phyloP scores from a whole-genome alignment of 2,113 vertebrate genomes.

The Saccopteryx leptura region DNA sequence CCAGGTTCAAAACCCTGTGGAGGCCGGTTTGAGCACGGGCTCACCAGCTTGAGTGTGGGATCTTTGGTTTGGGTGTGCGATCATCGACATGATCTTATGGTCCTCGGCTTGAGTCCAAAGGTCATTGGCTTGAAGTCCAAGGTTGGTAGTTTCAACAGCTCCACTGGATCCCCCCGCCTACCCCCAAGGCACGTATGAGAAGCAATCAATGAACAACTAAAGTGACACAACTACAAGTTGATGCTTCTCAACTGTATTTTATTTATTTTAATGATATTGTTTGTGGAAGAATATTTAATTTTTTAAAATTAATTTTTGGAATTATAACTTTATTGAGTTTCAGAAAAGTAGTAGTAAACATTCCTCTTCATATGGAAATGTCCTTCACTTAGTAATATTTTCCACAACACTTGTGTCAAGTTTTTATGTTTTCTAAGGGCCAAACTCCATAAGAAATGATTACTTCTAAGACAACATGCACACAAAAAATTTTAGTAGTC shows the following conservation, averaged over 20 bases:
- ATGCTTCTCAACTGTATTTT: neutral
- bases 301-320: neutral
- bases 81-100: no score
- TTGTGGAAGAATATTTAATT: constrained; percentile 11
- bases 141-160: no score
- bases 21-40: no score
- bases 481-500: neutral
- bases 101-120: no score
- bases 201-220: no score
- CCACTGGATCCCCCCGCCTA: no score
- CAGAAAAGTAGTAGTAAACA: constrained; percentile 15
- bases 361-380: neutral
- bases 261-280: constrained; percentile 9
- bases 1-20: no score
- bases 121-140: no score
- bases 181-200: no score
- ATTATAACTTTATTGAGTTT: neutral
- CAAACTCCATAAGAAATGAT: neutral
- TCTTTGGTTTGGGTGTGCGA: no score
- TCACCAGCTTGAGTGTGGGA: no score
- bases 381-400: neutral
- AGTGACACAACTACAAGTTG: no score
- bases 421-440: neutral
- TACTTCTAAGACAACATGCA: neutral
- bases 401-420: neutral